These are phyloP conservation scores for Lynx canadensis DNA, from an alignment of 2,113 vertebrate species.

Conservation along the genomic window DNA sequence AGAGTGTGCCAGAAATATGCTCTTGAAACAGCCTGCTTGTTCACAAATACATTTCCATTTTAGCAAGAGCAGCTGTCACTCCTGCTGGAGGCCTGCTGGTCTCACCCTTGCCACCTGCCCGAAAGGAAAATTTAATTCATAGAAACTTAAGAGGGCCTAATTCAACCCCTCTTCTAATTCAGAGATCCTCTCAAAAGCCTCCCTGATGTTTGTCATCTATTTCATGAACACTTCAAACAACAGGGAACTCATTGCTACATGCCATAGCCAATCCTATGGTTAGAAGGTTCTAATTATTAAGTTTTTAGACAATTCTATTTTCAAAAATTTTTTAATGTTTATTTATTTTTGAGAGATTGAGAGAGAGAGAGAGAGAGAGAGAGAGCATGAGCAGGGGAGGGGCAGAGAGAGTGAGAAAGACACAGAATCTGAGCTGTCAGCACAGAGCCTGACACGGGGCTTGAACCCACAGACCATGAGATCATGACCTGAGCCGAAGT, in stretches of 20 bases:
- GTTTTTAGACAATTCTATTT: background rate
- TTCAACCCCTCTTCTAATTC: background rate
- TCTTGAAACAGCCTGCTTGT: background rate
- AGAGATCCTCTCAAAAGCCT: background rate
- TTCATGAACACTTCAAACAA: background rate
- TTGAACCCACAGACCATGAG: too few species aligned
- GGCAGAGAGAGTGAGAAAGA: too few species aligned
- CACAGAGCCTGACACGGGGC: too few species aligned
- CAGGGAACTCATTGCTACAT: background rate
- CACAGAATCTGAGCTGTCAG: too few species aligned
- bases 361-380: too few species aligned
- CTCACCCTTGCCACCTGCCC: slow-evolving; percentile 55
- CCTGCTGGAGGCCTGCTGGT: background rate
- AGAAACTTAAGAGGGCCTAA: background rate
- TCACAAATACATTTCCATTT: slow-evolving; percentile 31
- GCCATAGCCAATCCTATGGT: background rate
- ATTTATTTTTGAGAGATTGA: too few species aligned
- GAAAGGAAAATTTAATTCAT: slow-evolving; percentile 13
- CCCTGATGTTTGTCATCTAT: background rate
- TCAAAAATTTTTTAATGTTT: too few species aligned
- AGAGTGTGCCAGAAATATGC: background rate
- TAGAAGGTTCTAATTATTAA: background rate
- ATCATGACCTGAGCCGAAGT: too few species aligned
- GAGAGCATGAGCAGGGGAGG: too few species aligned
- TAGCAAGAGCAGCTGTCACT: background rate